A percentile compares a stretch with the other conserved stretches of the same genome.
phyloP scores from a whole-genome alignment of 1,140 invertebrate species.

The Drosophila albomicans region DNA sequence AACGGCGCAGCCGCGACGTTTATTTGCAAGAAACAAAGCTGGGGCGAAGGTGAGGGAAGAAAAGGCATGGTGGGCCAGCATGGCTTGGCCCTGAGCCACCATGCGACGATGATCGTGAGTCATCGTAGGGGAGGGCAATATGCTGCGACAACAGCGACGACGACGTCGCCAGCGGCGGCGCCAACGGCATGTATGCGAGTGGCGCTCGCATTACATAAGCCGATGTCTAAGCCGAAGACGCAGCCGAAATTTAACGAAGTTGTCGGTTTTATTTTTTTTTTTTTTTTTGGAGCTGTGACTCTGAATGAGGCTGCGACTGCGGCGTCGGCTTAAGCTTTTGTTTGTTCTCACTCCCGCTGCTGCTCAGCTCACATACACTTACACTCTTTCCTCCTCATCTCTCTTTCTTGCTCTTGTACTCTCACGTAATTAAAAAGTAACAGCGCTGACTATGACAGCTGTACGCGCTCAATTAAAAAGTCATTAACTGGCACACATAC shows the following conservation, averaged over 20 bases:
- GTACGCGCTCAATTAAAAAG: constrained; percentile 81
- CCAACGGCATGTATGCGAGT: constrained; percentile 47
- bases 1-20: constrained; percentile 60
- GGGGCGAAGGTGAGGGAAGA: background rate
- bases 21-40: background rate
- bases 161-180: constrained; percentile 48
- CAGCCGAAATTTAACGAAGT: constrained; percentile 22
- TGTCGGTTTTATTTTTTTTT: constrained; percentile 1
- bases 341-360: constrained; percentile 29
- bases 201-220: constrained; percentile 69
- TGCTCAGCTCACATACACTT: background rate
- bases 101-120: constrained; percentile 44
- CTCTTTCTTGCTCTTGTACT: constrained; percentile 19
- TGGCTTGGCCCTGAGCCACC: constrained; percentile 50
- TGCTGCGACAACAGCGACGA: constrained; percentile 20
- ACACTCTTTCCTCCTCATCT: constrained; percentile 2
- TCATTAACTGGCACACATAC: constrained; percentile 67
- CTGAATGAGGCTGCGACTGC: constrained; percentile 33
- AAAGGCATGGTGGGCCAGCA: constrained; percentile 7
- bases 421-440: constrained; percentile 67
- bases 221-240: constrained; percentile 13
- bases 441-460: constrained; percentile 75
- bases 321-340: constrained; percentile 40
- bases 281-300: constrained; percentile 2
- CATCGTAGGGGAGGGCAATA: constrained; percentile 40